phyloP scores from a whole-genome alignment of 1,140 invertebrate genomes.

The Aphis gossypii region DNA sequence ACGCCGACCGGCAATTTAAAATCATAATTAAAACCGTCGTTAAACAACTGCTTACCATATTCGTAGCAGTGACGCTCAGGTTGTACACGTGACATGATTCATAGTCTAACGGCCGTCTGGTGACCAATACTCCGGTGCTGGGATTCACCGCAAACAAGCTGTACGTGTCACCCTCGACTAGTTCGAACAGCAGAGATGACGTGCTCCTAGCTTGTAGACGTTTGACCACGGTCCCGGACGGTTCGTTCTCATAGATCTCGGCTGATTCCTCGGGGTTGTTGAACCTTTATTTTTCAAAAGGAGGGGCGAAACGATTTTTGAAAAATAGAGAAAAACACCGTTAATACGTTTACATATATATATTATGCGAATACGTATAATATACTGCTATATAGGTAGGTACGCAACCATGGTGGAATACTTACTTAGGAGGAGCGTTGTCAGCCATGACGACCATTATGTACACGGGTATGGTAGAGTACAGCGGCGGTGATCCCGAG shows the following conservation, averaged over 20 bases:
- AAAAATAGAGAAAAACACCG: slow-evolving; percentile 36
- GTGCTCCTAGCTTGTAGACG: slow-evolving; percentile 80
- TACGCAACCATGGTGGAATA: not conserved
- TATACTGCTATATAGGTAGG: not conserved
- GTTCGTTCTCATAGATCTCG: slow-evolving; percentile 86
- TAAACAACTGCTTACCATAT: slow-evolving; percentile 73
- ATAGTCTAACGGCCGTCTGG: slow-evolving; percentile 79
- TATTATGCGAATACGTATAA: not conserved
- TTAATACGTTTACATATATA: not conserved
- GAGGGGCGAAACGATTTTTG: not conserved
- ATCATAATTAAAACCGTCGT: not conserved
- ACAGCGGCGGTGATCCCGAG: slow-evolving; percentile 77
- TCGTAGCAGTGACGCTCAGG: slow-evolving; percentile 82
- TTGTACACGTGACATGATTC: slow-evolving; percentile 81
- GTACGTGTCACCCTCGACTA: slow-evolving; percentile 77
- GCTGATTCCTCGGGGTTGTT: slow-evolving; percentile 71
- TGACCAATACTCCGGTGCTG: slow-evolving; percentile 81
- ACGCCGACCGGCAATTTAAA: not conserved
- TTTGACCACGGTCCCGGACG: slow-evolving; percentile 78
- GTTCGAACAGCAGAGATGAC: slow-evolving; percentile 82
- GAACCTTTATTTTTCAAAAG: slow-evolving; percentile 66
- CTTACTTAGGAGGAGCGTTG: slow-evolving; percentile 80
- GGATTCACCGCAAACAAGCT: slow-evolving; percentile 84
- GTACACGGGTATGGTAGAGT: slow-evolving; percentile 82
- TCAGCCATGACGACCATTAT: slow-evolving; percentile 87